Evolutionary conservation across 2,113 vertebrate genomes (phyloP).

Genomic region (Tachysurus fulvidraco): DNA sequence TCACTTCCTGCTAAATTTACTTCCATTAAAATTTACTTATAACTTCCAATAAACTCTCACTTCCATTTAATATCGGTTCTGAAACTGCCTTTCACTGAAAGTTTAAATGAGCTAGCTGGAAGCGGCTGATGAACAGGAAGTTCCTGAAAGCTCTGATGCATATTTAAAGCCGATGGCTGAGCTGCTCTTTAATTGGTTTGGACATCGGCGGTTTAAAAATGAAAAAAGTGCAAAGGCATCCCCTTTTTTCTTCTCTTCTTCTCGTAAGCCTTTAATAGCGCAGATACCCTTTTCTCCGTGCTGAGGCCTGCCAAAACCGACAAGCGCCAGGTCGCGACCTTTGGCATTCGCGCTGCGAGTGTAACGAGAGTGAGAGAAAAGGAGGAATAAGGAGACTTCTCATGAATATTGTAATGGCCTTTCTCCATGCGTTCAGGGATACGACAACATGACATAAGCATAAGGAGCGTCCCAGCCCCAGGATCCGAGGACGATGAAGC

Average conservation of each 20-base stretch:
- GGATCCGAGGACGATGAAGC: slow-evolving; percentile 20
- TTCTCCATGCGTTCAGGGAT: slow-evolving; percentile 22
- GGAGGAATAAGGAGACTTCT: slow-evolving; percentile 31
- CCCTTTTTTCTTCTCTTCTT: slow-evolving; percentile 39
- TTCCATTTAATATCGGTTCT: too few species aligned
- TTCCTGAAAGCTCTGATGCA: slow-evolving; percentile 62
- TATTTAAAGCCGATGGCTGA: slow-evolving; percentile 75
- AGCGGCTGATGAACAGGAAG: slow-evolving; percentile 53
- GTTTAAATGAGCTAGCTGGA: slow-evolving; percentile 56
- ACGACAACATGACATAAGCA: slow-evolving; percentile 50
- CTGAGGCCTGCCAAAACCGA: slow-evolving; percentile 57
- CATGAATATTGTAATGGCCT: slow-evolving; percentile 62
- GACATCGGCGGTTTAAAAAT: slow-evolving; percentile 73
- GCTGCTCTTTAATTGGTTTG: slow-evolving; percentile 73
- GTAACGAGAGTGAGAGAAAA: slow-evolving; percentile 45
- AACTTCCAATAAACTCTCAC: too few species aligned
- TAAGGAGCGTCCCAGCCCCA: slow-evolving; percentile 24
- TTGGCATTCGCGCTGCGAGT: slow-evolving; percentile 58
- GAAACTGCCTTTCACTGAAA: too few species aligned
- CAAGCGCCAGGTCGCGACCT: slow-evolving; percentile 62
- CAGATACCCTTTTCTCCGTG: slow-evolving; percentile 68
- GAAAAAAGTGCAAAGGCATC: slow-evolving; percentile 66
- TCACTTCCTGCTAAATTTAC: neutral
- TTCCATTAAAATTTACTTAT: slow-evolving; percentile 24
- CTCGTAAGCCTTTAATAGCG: slow-evolving; percentile 63